Base-by-base conservation (phyloP, 1,140 invertebrate genomes). In the Drosophila parabipectinata region DNA sequence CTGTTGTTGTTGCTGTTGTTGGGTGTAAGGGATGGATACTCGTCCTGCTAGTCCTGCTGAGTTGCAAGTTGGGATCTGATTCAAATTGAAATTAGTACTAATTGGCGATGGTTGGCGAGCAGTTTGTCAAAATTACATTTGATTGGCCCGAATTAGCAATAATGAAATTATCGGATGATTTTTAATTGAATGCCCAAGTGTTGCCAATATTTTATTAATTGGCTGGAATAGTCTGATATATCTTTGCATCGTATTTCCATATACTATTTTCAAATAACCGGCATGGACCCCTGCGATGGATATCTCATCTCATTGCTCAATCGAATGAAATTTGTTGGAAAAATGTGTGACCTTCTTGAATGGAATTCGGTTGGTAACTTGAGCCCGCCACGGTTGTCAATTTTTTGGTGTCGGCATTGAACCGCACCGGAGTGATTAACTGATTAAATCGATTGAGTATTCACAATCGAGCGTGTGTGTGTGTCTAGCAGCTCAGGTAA, bases 401-500 rank as follows among this genome's bases (percentile, higher is more conserved):
- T 37, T 50, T 39, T 50, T 6, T 7, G 15, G 58, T 50, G 62
- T 39, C 34, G 15, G 37, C 56, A 48, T 24, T n/a, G n/a, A 39
- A 68, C 41, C 66, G 45, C 44, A 44, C 15, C 26, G 41, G 41
- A 69, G 21, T 69, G 53, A 69, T 48, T 51, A 47, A 50, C 30
- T 34, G 51, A 53, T 53, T 53, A 24, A 34, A 56, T 69, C 63
- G 32, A 69, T 57, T 50, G 39, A 28, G 48, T 34, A 30, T 47
- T 68, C 63, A 50, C 64, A 57, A 18, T 56, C 44, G 26, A 45
- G 24, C 15, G 66, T 69, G 68, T 69, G 63, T 69, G 68, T 69
- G 63, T 69, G 54, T 68, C 63, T 48, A 32, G 18, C 8, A 56
- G 45, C 41, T 48, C 67, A 50, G 67, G 67, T 69, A 66, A 18